phyloP scores from a whole-genome alignment of 1,140 invertebrate species.

The Heliconius hermathena region DNA sequence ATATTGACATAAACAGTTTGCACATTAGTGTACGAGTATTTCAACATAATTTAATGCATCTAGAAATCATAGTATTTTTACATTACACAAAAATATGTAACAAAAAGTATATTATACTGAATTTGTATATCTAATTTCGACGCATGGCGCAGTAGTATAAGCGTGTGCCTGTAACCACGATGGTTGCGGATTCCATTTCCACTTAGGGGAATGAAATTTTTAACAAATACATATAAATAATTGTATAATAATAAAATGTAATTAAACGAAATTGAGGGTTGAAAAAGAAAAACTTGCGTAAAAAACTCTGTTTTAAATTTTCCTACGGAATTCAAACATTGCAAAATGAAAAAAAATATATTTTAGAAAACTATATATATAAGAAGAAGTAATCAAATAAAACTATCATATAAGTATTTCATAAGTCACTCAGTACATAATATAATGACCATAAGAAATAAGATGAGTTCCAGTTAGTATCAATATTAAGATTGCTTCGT shows the following conservation, averaged over 20 bases:
- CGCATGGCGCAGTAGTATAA: background rate
- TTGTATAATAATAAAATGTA: too few species aligned
- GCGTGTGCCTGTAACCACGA: background rate
- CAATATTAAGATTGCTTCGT: background rate
- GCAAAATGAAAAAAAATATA: too few species aligned
- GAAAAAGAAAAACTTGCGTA: too few species aligned
- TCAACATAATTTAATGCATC: conserved; percentile 10
- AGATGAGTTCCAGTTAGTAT: conserved; percentile 1
- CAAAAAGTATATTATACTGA: background rate
- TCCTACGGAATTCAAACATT: too few species aligned
- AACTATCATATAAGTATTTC: background rate
- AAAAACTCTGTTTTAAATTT: too few species aligned
- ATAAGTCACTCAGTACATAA: background rate
- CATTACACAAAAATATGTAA: background rate
- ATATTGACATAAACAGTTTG: conserved; percentile 13
- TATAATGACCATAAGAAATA: conserved; percentile 1
- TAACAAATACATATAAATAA: too few species aligned
- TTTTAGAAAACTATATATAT: too few species aligned
- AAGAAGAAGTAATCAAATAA: background rate
- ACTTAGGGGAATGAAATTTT: background rate
- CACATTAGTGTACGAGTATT: conserved; percentile 11
- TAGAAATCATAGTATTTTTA: conserved; percentile 4
- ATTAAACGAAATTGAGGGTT: too few species aligned
- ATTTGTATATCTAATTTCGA: background rate
- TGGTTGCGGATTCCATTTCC: background rate